Base-by-base conservation (phyloP, 2,888 invertebrate genomes). In the Diarsia rubi region DNA sequence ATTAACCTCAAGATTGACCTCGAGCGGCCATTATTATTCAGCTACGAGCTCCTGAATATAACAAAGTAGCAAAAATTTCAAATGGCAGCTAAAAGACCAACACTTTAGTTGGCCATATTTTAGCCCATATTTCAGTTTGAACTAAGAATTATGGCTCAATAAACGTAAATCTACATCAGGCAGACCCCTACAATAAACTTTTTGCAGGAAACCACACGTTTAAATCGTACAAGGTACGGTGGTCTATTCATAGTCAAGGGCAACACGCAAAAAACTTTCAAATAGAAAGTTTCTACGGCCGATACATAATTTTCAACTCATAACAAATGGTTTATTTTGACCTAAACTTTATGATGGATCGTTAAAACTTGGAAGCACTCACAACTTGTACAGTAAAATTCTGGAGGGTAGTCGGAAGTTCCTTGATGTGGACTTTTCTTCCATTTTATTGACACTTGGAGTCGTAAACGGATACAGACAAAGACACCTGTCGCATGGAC, bases 301-400 rank as follows among this genome's bases (percentile, higher is more conserved):
- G 67, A 86, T 72, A 79, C 83, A 75, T 86, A 49, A 76, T 79
- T 73, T 73, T 72, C 86, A 68, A 86, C 63, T 27, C 60, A 24
- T 69, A 79, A 64, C 27, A 49, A 73, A 75, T 59, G 65, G 47
- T 76, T 78, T 75, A 73, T 67, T 83, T 75, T 83, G 69, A 82
- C 54, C 42, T 68, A 16, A 75, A 64, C 42, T 74, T 82, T 69
- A 72, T 75, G 73, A 62, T 62, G 37, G 71, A 84, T 70, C 76
- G 74, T 86, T 70, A 83, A 73, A 86, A 83, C 81, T 76, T 77
- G 63, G 44, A 14, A 57, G 44, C 69, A 59, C 62, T 65, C 45
- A 54, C 62, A 82, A 86, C 57, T 84, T 80, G 42, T 31, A 63
- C 67, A 57, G 66, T 84, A 73, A 81, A 81, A 76, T 66, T 73